Evolutionary conservation across 2,888 invertebrate genomes (phyloP).

Genomic region (Unio delphinus): DNA sequence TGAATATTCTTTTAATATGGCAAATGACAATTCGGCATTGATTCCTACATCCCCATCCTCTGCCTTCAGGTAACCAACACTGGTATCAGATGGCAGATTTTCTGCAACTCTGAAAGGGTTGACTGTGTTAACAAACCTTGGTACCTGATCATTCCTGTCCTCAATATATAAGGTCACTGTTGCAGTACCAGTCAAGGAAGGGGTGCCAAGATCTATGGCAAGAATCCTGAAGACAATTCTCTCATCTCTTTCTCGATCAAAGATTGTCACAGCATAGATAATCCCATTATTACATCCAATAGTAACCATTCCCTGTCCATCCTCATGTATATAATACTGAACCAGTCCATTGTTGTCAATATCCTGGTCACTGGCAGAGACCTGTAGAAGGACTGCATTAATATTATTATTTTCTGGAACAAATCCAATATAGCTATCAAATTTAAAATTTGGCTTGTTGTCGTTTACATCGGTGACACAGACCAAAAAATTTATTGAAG

Average conservation of each 20-base stretch:
- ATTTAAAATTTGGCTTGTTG: slow-evolving; percentile 87
- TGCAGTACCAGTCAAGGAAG: slow-evolving; percentile 39
- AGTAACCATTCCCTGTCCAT: background rate
- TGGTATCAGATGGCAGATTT: slow-evolving; percentile 30
- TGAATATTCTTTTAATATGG: slow-evolving; percentile 16
- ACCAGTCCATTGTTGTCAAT: slow-evolving; percentile 33
- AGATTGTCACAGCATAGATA: slow-evolving; percentile 32
- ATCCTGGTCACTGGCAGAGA: slow-evolving; percentile 84
- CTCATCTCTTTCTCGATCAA: slow-evolving; percentile 44
- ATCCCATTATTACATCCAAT: slow-evolving; percentile 27
- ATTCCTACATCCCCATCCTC: slow-evolving; percentile 43
- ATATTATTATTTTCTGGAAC: slow-evolving; percentile 45
- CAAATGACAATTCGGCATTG: slow-evolving; percentile 43
- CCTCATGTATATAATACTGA: slow-evolving; percentile 25
- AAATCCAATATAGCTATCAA: slow-evolving; percentile 31
- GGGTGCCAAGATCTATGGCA: slow-evolving; percentile 33
- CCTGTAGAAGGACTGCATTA: slow-evolving; percentile 80
- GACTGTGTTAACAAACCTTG: slow-evolving; percentile 26
- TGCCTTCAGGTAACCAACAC: slow-evolving; percentile 28
- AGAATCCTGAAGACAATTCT: slow-evolving; percentile 27
- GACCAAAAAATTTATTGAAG: slow-evolving; percentile 50
- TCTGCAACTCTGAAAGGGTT: slow-evolving; percentile 33
- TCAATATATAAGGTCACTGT: slow-evolving; percentile 31
- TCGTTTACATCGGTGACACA: slow-evolving; percentile 89
- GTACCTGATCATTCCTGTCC: slow-evolving; percentile 40